Evolutionary conservation across 30 jellyfish, hydroid and myxozoan genomes (phyloP).

Genomic region (Catostylus mosaicus): DNA sequence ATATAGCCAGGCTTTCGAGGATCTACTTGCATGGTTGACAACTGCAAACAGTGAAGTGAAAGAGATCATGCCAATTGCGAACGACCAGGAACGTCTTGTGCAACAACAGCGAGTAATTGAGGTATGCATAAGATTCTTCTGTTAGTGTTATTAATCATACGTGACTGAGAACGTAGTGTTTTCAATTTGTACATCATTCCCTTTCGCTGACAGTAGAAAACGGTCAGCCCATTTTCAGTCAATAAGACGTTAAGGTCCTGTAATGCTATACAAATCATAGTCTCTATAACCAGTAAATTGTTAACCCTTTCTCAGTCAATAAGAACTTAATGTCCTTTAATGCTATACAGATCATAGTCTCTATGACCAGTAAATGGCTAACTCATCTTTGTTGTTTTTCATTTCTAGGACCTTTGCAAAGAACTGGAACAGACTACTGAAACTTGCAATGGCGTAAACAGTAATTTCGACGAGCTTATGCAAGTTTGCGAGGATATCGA

Average conservation of each 20-base stretch:
- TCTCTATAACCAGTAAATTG: too few relatives aligned
- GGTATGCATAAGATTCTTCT: slow-evolving; percentile 69
- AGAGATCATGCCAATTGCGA: slow-evolving; percentile 42
- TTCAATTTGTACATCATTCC: too few relatives aligned
- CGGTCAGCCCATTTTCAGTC: too few relatives aligned
- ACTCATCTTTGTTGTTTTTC: not conserved
- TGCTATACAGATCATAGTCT: not conserved
- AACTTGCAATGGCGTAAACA: slow-evolving; percentile 50
- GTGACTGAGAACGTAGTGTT: too few relatives aligned
- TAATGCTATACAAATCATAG: not conserved
- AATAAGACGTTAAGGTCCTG: not conserved
- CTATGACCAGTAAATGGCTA: too few relatives aligned
- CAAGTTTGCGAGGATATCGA: slow-evolving; percentile 71
- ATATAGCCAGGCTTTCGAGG: slow-evolving; percentile 63
- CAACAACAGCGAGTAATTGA: slow-evolving; percentile 81
- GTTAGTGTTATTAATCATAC: not conserved
- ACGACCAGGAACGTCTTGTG: slow-evolving; percentile 51
- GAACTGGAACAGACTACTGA: slow-evolving; percentile 62
- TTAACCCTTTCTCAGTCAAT: not conserved
- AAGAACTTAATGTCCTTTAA: not conserved
- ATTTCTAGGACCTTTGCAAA: slow-evolving; percentile 63
- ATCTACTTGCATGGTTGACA: slow-evolving; percentile 74
- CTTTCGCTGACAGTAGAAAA: too few relatives aligned
- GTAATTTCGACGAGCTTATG: slow-evolving; percentile 30
- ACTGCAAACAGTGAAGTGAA: slow-evolving; percentile 67